Conservation (phyloP, 2,797 vertebrate genomes). For the Picus viridis region DNA sequence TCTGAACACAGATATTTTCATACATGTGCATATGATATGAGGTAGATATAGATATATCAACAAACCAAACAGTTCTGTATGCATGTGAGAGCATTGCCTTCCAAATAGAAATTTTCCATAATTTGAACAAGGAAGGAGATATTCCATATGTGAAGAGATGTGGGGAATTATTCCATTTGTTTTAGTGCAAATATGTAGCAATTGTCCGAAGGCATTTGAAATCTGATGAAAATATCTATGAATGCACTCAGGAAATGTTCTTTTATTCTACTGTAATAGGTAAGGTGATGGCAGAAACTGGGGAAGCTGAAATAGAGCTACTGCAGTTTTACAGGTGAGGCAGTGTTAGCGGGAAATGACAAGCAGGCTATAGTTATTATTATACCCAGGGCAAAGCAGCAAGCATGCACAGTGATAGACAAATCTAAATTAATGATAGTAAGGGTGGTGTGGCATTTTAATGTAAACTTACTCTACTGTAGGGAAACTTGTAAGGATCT, state of each 20-base stretch:
- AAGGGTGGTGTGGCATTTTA: constrained; percentile 73
- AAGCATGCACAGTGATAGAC: constrained; percentile 74
- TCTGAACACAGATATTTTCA: not conserved
- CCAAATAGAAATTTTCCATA: not conserved
- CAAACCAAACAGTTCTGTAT: constrained; percentile 1
- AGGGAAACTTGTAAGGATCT: constrained; percentile 56
- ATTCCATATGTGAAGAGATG: constrained; percentile 4
- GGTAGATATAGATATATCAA: not conserved
- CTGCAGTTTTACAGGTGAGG: constrained; percentile 75
- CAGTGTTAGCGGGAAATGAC: constrained; percentile 69
- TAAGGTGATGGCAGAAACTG: constrained; percentile 39
- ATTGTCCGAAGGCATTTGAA: constrained; percentile 49
- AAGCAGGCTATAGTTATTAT: constrained; percentile 76
- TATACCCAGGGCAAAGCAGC: constrained; percentile 79
- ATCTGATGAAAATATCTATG: constrained; percentile 60
- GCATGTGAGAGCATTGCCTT: constrained; percentile 26
- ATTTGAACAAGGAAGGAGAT: constrained; percentile 33
- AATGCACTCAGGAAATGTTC: constrained; percentile 56
- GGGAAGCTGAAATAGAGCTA: constrained; percentile 62
- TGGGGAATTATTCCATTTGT: constrained; percentile 40
- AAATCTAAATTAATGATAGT: constrained; percentile 79
- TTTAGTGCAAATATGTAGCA: constrained; percentile 40
- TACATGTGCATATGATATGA: not conserved
- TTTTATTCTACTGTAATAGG: constrained; percentile 66
- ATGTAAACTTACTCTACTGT: constrained; percentile 64